Conservation (phyloP, 1,140 invertebrate species). For the Halyomorpha halys region DNA sequence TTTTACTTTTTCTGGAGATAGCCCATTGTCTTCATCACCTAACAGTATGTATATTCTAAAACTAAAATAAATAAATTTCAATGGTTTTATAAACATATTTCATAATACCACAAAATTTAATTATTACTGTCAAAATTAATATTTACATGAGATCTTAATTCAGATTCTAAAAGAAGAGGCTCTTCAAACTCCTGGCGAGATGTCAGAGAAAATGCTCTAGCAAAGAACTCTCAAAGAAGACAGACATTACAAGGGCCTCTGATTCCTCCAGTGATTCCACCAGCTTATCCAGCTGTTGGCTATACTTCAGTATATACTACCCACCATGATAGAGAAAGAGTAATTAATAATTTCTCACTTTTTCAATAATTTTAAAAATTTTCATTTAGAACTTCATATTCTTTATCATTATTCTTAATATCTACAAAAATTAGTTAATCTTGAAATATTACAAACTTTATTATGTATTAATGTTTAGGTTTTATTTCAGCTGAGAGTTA, state of each 20-base stretch:
- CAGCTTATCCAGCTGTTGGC: constrained; percentile 32
- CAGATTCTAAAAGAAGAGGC: constrained; percentile 26
- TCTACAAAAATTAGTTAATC: not conserved
- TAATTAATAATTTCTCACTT: constrained; percentile 15
- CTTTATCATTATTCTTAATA: not conserved
- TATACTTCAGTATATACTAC: constrained; percentile 32
- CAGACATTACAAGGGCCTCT: constrained; percentile 29
- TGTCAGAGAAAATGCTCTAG: constrained; percentile 22
- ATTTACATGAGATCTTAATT: not conserved
- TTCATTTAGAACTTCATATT: too few species aligned
- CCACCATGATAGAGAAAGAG: constrained; percentile 28
- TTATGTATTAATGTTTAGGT: not conserved
- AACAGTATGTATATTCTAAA: not conserved
- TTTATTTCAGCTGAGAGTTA: constrained; percentile 21
- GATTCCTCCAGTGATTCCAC: constrained; percentile 29
- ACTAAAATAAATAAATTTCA: not conserved
- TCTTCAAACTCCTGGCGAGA: constrained; percentile 32
- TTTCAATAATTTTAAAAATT: too few species aligned
- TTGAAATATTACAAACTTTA: not conserved
- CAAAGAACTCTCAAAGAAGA: constrained; percentile 28
- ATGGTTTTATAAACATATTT: too few species aligned
- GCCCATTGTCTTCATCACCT: not conserved
- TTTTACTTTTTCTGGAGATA: constrained; percentile 40
- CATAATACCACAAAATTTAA: too few species aligned
- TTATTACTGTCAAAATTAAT: too few species aligned